phyloP scores from a whole-genome alignment of 2,797 vertebrate genomes.

The Salarias fasciatus region DNA sequence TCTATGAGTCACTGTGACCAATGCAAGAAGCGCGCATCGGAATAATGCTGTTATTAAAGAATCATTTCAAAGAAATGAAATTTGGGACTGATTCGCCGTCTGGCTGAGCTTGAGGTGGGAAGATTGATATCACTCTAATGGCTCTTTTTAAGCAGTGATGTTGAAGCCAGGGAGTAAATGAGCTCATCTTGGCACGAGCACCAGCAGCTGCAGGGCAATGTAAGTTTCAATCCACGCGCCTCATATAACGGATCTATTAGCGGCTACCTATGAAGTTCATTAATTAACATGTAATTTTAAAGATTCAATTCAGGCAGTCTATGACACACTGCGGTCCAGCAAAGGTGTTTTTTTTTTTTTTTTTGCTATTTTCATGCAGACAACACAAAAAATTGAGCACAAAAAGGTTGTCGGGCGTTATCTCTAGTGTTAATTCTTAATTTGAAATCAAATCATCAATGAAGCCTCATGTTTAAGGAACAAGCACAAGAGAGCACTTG shows the following conservation, averaged over 20 bases:
- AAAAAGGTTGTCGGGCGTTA: too few relatives aligned
- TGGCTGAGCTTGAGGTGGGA: background rate
- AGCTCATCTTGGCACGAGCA: background rate
- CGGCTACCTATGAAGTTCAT: too few relatives aligned
- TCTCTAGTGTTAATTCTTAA: too few relatives aligned
- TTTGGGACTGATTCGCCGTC: background rate
- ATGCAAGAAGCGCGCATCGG: background rate
- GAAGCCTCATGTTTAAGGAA: too few relatives aligned
- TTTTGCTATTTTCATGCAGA: too few relatives aligned
- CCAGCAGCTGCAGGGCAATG: background rate
- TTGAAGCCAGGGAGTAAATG: background rate
- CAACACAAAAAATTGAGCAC: too few relatives aligned
- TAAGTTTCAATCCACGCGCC: background rate
- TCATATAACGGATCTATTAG: background rate
- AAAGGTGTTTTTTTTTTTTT: too few relatives aligned
- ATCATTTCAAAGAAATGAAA: background rate
- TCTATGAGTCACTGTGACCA: background rate
- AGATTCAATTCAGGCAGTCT: too few relatives aligned
- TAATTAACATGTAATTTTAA: too few relatives aligned
- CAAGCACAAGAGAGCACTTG: too few relatives aligned
- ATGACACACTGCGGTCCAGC: too few relatives aligned
- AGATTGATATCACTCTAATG: constrained; percentile 11
- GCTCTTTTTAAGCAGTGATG: background rate
- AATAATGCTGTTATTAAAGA: background rate
- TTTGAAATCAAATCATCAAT: too few relatives aligned